Percentiles rank a stretch among this genome's conserved stretches.
These are phyloP conservation scores for Malurus melanocephalus DNA, from an alignment of 2,113 vertebrate species.

Conservation along the genomic window DNA sequence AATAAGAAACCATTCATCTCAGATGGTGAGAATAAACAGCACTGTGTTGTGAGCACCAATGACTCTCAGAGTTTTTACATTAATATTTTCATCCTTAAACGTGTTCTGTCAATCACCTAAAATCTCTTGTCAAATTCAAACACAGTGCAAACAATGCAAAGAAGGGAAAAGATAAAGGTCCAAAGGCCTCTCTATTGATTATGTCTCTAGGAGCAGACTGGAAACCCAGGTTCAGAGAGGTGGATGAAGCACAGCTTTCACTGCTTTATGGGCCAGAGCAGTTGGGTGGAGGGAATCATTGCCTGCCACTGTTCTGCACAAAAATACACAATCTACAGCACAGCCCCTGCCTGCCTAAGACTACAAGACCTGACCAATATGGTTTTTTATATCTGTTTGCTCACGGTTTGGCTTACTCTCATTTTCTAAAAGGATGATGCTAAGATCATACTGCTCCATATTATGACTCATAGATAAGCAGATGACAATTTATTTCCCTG, in stretches of 20 bases:
- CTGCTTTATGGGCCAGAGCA: not conserved
- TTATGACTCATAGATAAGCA: not conserved
- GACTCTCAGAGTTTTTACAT: not conserved
- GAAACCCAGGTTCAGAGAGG: not conserved
- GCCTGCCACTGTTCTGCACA: not conserved
- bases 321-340: not conserved
- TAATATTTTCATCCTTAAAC: not conserved
- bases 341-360: not conserved
- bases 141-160: not conserved
- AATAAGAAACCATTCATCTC: not conserved
- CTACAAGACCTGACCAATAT: not conserved
- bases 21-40: fast-evolving
- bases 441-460: not conserved
- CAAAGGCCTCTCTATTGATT: not conserved
- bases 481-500: not conserved
- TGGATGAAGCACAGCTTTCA: not conserved
- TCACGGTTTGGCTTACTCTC: not conserved
- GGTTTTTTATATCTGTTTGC: not conserved
- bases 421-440: not conserved
- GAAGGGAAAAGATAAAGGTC: not conserved
- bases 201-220: not conserved
- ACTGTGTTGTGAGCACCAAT: fast-evolving
- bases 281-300: not conserved
- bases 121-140: not conserved
- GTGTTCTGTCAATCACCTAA: not conserved